Percentiles rank a stretch among this genome's conserved stretches.
These are phyloP conservation scores for Lucilia sericata DNA, from an alignment of 1,140 invertebrate genomes.

Conservation along the genomic window DNA sequence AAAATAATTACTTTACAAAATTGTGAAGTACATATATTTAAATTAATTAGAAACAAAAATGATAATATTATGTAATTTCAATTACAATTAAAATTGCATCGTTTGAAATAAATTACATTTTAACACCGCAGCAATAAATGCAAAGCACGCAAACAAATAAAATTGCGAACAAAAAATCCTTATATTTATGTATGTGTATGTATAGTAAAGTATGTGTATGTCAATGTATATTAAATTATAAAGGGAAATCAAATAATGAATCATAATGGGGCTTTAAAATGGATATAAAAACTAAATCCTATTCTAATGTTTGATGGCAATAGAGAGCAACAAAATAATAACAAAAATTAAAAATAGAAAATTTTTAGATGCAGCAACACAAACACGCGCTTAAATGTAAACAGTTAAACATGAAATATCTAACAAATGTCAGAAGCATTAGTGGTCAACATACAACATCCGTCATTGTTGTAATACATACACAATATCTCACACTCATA, in stretches of 20 bases:
- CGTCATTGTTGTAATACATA: constrained; percentile 4
- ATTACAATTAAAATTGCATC: constrained; percentile 35
- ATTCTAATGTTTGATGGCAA: constrained; percentile 10
- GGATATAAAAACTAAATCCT: constrained; percentile 19
- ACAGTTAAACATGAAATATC: neutral
- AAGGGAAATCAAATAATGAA: constrained; percentile 39
- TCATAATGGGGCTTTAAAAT: constrained; percentile 28
- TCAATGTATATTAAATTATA: neutral
- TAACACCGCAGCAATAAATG: constrained; percentile 10
- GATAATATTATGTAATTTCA: constrained; percentile 35
- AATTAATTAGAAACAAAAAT: constrained; percentile 13
- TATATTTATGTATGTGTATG: too few relatives aligned
- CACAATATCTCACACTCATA: neutral
- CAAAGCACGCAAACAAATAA: neutral
- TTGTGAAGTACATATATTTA: neutral
- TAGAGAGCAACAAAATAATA: neutral
- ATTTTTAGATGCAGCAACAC: neutral
- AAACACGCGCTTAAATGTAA: neutral
- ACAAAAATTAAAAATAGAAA: neutral
- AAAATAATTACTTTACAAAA: neutral
- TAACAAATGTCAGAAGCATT: constrained; percentile 38
- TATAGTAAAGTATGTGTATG: too few relatives aligned
- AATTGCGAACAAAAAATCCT: neutral
- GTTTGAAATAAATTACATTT: constrained; percentile 28
- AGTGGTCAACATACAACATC: constrained; percentile 4